Conservation (phyloP, 2,113 vertebrate species). For the Thunnus maccoyii region DNA sequence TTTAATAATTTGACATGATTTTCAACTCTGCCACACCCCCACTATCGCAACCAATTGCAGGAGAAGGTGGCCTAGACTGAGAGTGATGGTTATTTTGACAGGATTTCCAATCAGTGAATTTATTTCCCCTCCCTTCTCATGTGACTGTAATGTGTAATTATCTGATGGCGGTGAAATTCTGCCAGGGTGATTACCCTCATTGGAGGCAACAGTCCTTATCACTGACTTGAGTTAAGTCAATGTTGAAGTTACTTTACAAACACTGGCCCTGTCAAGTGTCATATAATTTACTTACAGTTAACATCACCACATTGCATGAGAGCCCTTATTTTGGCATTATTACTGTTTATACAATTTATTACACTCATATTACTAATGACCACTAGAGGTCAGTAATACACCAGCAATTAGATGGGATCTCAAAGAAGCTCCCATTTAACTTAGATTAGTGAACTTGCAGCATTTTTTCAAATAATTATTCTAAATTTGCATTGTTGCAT, state of each 20-base stretch:
- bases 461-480: constrained; percentile 3
- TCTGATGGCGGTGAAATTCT: constrained; percentile 37
- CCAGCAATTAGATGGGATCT: constrained; percentile 26
- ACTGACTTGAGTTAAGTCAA: constrained; percentile 20
- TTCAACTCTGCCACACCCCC: not conserved
- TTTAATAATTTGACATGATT: not conserved
- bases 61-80: not conserved
- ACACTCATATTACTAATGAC: not conserved
- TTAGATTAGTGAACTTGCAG: constrained; percentile 15
- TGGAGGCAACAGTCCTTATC: constrained; percentile 37
- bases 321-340: constrained; percentile 27
- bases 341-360: constrained; percentile 50
- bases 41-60: not conserved
- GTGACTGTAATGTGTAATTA: constrained; percentile 51
- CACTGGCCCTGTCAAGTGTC: constrained; percentile 39
- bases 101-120: constrained; percentile 17
- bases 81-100: constrained; percentile 16
- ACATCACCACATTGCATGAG: constrained; percentile 19
- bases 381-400: constrained; percentile 82
- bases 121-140: constrained; percentile 20
- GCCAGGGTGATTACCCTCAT: constrained; percentile 35
- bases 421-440: not conserved
- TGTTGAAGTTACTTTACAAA: constrained; percentile 41
- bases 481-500: not conserved
- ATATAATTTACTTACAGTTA: constrained; percentile 48